Conservation (phyloP, 1,140 invertebrate species). For the Apis florea region DNA sequence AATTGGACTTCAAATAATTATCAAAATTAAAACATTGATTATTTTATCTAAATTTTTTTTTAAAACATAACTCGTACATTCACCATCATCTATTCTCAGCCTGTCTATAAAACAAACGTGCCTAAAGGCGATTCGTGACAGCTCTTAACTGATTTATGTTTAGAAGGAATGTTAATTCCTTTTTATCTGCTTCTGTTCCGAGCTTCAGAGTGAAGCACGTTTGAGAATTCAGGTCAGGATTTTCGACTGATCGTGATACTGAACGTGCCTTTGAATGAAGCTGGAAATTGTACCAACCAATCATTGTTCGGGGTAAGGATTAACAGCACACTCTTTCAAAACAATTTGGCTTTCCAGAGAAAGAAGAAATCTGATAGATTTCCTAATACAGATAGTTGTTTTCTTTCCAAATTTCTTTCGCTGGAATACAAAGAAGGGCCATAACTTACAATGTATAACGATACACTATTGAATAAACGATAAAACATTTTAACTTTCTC, state of each 20-base stretch:
- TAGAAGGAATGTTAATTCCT: slow-evolving; percentile 17
- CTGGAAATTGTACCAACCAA: background rate
- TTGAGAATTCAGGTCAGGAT: slow-evolving; percentile 41
- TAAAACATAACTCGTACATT: background rate
- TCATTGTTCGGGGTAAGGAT: slow-evolving; percentile 8
- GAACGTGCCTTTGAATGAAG: background rate
- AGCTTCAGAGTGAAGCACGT: background rate
- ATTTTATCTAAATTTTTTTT: background rate
- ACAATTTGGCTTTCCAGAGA: too few relatives aligned
- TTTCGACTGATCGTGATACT: background rate
- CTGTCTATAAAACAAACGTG: slow-evolving; percentile 8
- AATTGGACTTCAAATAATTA: too few relatives aligned
- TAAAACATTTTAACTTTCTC: background rate
- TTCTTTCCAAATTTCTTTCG: background rate
- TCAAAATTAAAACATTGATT: too few relatives aligned
- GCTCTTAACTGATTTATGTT: slow-evolving; percentile 50
- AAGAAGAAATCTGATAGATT: background rate
- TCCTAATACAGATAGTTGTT: too few relatives aligned
- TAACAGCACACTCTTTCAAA: background rate
- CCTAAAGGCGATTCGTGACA: background rate
- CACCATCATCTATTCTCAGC: background rate
- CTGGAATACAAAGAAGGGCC: background rate
- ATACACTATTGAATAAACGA: background rate
- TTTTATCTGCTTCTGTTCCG: slow-evolving; percentile 33
- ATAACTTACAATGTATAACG: too few relatives aligned